phyloP scores from a whole-genome alignment of 2,888 invertebrate genomes.

The Oscheius onirici region DNA sequence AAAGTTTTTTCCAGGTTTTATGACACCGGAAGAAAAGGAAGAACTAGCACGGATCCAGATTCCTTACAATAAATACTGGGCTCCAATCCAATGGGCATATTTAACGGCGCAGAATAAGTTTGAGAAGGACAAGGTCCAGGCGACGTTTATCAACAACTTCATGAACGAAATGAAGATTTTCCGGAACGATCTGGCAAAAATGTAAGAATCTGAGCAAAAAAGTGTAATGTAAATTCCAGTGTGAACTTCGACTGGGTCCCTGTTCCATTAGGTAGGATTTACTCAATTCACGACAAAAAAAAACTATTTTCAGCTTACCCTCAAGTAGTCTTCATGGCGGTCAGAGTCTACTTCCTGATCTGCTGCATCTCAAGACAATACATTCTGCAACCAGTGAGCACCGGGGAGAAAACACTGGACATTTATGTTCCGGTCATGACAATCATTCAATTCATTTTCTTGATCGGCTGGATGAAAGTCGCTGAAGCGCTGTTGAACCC shows the following conservation, averaged over 20 bases:
- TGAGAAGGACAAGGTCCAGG: constrained; percentile 27
- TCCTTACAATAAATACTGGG: constrained; percentile 65
- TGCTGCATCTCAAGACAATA: constrained; percentile 54
- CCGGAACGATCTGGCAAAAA: constrained; percentile 47
- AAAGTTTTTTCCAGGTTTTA: constrained; percentile 40
- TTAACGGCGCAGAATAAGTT: constrained; percentile 32
- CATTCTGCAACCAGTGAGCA: constrained; percentile 27
- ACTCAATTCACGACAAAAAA: not conserved
- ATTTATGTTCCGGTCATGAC: constrained; percentile 60
- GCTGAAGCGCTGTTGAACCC: constrained; percentile 66
- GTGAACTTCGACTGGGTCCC: constrained; percentile 57
- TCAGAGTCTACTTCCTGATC: constrained; percentile 53
- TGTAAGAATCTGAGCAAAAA: no score
- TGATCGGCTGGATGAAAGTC: constrained; percentile 54
- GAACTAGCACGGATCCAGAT: constrained; percentile 45
- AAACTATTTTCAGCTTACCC: not conserved
- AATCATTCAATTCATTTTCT: constrained; percentile 50
- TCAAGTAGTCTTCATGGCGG: constrained; percentile 56
- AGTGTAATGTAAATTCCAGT: no score
- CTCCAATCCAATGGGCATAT: constrained; percentile 66
- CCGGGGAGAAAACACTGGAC: constrained; percentile 22
- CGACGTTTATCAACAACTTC: constrained; percentile 27
- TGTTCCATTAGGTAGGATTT: constrained; percentile 31
- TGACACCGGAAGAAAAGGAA: constrained; percentile 50
- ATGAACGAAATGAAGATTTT: constrained; percentile 45